Evolutionary conservation across 2,113 vertebrate genomes (phyloP).

Genomic region (Solenodon paradoxus): DNA sequence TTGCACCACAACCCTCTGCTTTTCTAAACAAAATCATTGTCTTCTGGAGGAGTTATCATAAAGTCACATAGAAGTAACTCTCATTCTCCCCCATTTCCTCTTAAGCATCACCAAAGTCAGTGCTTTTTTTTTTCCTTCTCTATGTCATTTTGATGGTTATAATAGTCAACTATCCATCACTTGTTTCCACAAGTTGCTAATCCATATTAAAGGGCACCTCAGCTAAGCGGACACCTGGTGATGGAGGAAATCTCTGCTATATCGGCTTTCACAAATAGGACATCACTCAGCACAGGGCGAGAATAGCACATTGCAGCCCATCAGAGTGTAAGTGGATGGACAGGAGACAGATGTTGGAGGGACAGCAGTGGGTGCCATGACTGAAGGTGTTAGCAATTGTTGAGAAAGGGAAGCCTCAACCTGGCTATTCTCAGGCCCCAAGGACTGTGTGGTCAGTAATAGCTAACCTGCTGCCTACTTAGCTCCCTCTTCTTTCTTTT

Average conservation of each 20-base stretch:
- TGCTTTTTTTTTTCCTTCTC: background rate
- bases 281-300: background rate
- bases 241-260: background rate
- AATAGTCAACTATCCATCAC: slow-evolving; percentile 27
- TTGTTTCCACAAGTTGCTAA: slow-evolving; percentile 40
- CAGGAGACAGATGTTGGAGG: background rate
- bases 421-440: background rate
- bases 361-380: background rate
- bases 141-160: background rate
- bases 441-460: background rate
- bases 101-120: background rate
- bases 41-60: background rate
- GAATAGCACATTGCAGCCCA: background rate
- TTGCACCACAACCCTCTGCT: background rate
- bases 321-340: background rate
- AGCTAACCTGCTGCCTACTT: background rate
- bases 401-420: background rate
- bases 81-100: background rate
- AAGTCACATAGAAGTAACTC: background rate
- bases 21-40: slow-evolving; percentile 13
- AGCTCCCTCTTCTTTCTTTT: background rate
- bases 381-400: background rate
- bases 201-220: slow-evolving; percentile 29
- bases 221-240: slow-evolving; percentile 3
- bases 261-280: background rate